Conservation (phyloP, 2,797 vertebrate genomes). For the Synaphobranchus kaupii region DNA sequence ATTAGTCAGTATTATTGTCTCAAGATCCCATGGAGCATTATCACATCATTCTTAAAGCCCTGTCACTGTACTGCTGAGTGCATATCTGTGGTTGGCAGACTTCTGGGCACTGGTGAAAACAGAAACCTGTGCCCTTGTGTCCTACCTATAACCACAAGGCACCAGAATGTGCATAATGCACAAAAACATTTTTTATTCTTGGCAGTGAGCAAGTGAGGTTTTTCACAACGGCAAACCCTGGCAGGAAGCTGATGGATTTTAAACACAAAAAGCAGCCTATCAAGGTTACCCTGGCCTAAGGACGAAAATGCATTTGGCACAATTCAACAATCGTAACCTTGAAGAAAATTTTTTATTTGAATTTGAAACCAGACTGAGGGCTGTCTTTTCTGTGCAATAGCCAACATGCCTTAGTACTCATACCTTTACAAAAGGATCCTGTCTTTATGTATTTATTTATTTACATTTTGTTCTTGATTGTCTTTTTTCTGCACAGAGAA, state of each 20-base stretch:
- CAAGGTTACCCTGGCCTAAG: constrained; percentile 74
- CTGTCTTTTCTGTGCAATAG: constrained; percentile 38
- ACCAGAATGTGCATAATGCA: constrained; percentile 40
- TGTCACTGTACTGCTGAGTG: background rate
- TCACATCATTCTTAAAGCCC: background rate
- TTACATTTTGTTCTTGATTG: constrained; percentile 70
- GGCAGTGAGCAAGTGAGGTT: constrained; percentile 27
- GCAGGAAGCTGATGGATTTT: constrained; percentile 63
- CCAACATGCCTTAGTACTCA: constrained; percentile 49
- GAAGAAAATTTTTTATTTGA: constrained; percentile 64
- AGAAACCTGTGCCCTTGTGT: constrained; percentile 21
- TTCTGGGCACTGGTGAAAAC: background rate
- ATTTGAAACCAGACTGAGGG: constrained; percentile 42
- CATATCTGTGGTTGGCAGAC: background rate
- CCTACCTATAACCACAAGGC: background rate
- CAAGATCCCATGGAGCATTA: background rate
- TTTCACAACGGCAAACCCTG: constrained; percentile 56
- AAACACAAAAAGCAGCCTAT: constrained; percentile 50
- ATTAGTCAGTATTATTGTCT: background rate
- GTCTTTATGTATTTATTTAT: constrained; percentile 58
- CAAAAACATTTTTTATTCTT: constrained; percentile 23
- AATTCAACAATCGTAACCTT: constrained; percentile 64
- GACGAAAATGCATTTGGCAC: constrained; percentile 69
- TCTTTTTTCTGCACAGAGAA: constrained; percentile 59
- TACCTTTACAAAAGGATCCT: constrained; percentile 51